Conservation (phyloP, 2,113 vertebrate genomes). For the Nansenia antarctica region DNA sequence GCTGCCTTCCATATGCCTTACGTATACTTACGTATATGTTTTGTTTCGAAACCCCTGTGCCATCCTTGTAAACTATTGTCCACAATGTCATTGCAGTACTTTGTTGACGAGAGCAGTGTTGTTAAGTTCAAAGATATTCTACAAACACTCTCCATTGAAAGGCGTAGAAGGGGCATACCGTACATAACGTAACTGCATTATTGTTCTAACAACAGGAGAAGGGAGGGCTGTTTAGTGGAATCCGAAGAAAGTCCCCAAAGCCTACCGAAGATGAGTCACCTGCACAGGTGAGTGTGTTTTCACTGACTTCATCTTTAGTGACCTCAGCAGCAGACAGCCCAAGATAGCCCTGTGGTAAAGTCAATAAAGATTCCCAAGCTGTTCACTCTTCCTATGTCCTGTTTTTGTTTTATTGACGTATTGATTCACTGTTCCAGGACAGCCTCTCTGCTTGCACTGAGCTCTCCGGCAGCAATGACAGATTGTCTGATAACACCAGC, state of each 20-base stretch:
- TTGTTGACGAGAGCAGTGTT: no score
- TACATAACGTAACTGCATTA: background rate
- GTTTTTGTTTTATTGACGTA: background rate
- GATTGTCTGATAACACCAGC: constrained; percentile 45
- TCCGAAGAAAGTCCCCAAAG: constrained; percentile 52
- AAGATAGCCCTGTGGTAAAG: no score
- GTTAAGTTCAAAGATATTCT: no score
- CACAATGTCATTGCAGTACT: no score
- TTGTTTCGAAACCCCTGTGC: no score
- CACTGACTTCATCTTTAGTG: no score
- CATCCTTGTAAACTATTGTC: no score
- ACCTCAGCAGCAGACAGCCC: no score
- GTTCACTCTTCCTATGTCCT: background rate
- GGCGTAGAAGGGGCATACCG: no score
- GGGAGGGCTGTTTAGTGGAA: constrained; percentile 37
- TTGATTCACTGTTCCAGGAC: constrained; percentile 34
- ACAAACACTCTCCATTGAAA: no score
- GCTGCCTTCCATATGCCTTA: no score
- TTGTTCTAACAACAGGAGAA: constrained; percentile 39
- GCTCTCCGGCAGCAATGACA: constrained; percentile 57
- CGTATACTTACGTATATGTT: no score
- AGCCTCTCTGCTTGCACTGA: constrained; percentile 19
- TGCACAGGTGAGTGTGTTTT: background rate
- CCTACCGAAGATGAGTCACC: background rate
- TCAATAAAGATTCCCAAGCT: background rate